phyloP scores from a whole-genome alignment of 2,113 vertebrate species.

The Lycocorax pyrrhopterus region DNA sequence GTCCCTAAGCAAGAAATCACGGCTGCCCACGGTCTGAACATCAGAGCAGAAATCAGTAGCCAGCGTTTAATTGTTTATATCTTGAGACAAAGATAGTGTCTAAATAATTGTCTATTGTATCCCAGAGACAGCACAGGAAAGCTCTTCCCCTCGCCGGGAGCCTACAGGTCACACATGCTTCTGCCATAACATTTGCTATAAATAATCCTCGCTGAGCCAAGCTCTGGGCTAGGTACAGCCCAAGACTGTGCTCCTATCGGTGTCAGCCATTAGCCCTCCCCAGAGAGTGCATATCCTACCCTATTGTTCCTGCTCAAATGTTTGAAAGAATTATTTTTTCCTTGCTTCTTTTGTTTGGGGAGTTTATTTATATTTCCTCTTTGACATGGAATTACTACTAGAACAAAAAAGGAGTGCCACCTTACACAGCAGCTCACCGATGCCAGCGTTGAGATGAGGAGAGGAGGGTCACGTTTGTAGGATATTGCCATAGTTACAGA shows the following conservation, averaged over 20 bases:
- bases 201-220: constrained; percentile 17
- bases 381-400: constrained; percentile 34
- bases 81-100: constrained; percentile 31
- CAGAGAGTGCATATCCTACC: constrained; percentile 45
- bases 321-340: constrained; percentile 69
- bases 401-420: not conserved
- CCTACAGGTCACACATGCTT: constrained; percentile 58
- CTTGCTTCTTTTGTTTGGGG: constrained; percentile 56
- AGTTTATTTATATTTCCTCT: constrained; percentile 62
- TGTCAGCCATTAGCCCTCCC: constrained; percentile 47
- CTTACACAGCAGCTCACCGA: not conserved
- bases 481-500: not conserved
- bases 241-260: not conserved
- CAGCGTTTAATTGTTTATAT: constrained; percentile 18
- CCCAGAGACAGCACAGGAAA: constrained; percentile 63
- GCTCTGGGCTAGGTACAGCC: not conserved
- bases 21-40: not conserved
- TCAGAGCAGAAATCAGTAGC: not conserved
- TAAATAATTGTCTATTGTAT: constrained; percentile 54
- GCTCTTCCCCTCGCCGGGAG: constrained; percentile 20
- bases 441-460: not conserved
- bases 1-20: not conserved
- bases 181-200: constrained; percentile 48
- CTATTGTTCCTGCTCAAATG: constrained; percentile 64
- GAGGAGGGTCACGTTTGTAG: not conserved